These are phyloP conservation scores for Cercocebus atys DNA, from an alignment of 2,113 vertebrate species.

Conservation along the genomic window DNA sequence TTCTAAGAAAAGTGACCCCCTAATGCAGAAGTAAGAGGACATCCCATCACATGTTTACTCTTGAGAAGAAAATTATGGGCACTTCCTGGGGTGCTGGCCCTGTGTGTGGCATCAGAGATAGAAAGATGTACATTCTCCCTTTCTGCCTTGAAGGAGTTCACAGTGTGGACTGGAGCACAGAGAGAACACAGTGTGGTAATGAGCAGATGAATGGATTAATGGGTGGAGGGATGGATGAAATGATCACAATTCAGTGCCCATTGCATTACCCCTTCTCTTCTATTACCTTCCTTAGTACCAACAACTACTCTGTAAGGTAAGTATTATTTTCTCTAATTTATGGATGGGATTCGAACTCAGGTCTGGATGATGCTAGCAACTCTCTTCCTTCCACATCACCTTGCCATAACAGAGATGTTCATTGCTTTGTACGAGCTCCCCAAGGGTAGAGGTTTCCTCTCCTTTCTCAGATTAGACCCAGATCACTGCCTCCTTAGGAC, in stretches of 20 bases:
- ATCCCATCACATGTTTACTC: background rate
- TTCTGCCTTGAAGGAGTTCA: background rate
- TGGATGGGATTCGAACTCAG: background rate
- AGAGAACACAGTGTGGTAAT: background rate
- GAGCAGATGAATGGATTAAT: background rate
- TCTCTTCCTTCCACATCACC: background rate
- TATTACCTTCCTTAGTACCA: background rate
- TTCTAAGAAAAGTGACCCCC: background rate
- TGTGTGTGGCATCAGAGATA: background rate
- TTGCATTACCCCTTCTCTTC: background rate
- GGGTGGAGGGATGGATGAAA: background rate
- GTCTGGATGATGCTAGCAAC: background rate
- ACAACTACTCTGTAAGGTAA: background rate
- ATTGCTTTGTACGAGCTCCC: background rate
- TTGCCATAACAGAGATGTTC: background rate
- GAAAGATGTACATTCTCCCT: background rate
- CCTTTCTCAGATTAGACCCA: background rate
- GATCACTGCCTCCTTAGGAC: background rate
- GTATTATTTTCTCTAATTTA: background rate
- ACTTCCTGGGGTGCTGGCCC: background rate
- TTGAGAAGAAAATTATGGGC: background rate
- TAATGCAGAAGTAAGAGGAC: background rate
- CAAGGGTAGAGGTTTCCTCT: background rate
- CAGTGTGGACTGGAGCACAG: background rate
- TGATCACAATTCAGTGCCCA: background rate